Conservation (phyloP, 2,888 invertebrate species). For the Flexamia atlantica region DNA sequence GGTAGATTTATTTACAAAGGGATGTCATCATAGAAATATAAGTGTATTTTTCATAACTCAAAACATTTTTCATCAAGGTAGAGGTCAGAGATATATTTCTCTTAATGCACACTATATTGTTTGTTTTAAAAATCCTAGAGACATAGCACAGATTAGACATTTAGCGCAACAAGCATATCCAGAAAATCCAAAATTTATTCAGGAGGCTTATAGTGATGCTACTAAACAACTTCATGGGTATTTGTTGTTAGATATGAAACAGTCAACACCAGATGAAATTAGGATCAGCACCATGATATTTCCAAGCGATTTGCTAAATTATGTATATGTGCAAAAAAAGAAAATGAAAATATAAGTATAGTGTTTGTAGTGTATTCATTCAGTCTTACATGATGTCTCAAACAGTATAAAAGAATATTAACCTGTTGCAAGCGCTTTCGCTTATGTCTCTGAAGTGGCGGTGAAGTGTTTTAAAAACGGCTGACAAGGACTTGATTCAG, state of each 20-base stretch:
- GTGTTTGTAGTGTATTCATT: not conserved
- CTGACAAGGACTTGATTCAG: conserved; percentile 29
- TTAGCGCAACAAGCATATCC: conserved; percentile 5
- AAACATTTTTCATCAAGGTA: conserved; percentile 46
- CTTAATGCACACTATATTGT: conserved; percentile 12
- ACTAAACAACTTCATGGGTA: conserved; percentile 13
- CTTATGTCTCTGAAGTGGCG: conserved; percentile 22
- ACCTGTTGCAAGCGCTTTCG: conserved; percentile 8
- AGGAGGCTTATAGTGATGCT: conserved; percentile 32
- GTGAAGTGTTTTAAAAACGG: conserved; percentile 32
- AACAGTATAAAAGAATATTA: conserved; percentile 21
- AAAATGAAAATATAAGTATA: not conserved
- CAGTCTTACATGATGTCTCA: conserved; percentile 6
- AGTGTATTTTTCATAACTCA: conserved; percentile 52
- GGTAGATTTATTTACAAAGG: conserved; percentile 1
- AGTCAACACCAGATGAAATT: conserved; percentile 11
- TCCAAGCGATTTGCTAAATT: not conserved
- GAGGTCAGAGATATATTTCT: not conserved
- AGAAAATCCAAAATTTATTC: conserved; percentile 1
- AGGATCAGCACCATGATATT: conserved; percentile 12
- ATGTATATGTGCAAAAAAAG: not conserved
- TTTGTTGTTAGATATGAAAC: not conserved
- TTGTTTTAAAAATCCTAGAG: conserved; percentile 2
- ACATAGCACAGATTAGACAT: not conserved
- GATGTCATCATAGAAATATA: conserved; percentile 44